Base-by-base conservation (phyloP, 2,797 vertebrate genomes). In the Coreius guichenoti region DNA sequence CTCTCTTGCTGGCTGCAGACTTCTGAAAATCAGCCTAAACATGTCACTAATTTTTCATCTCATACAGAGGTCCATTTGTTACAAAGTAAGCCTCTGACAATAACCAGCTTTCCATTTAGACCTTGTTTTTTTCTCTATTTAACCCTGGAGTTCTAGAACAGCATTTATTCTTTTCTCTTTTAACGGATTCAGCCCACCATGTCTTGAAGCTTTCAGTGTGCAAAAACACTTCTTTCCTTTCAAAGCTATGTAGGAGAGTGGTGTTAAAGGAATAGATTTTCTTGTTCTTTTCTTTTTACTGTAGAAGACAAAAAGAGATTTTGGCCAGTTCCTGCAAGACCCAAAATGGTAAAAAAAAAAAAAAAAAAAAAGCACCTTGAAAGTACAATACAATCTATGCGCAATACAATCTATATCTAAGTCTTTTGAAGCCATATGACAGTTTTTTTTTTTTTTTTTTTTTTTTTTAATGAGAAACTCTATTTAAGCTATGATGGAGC, bases 181-280 rank as follows among this genome's bases (percentile, higher is more conserved):
- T 45, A 1, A 39, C 4, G 23, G 36, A 39, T 70, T 39, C 19
- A 70, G 49, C n/a, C 33, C 19, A 78, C 31, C 3, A 17, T 43
- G 23, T 78, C 74, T 77, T 58, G 39, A 33, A 45, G 51, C 39
- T 43, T 68, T 56, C 74, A 43, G 33, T 69, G 63, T 29, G 39
- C 58, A 26, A 83, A 49, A 67, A 56, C 43, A 68, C 8, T 67
- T 19, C 0, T 67, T 31, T 45, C 7, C n/a, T 31, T 31, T 19
- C 17, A 45, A 21, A 47, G 9, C 39, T 7, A 5, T 45, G 56
- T 19, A 19, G 23, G n/a, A 61, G 33, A 58, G 5, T 65, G 12
- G 1, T 13, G 9, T 29, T 13, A 26, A 19, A 45, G 1, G 9
- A 58, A 58, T n/a, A 36, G 2, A 26, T 49, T 29, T 19, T 74